A percentile compares a stretch with the other conserved stretches of the same genome.
phyloP scores from a whole-genome alignment of 2,113 vertebrate species.

The Gnathonemus longibarbis region DNA sequence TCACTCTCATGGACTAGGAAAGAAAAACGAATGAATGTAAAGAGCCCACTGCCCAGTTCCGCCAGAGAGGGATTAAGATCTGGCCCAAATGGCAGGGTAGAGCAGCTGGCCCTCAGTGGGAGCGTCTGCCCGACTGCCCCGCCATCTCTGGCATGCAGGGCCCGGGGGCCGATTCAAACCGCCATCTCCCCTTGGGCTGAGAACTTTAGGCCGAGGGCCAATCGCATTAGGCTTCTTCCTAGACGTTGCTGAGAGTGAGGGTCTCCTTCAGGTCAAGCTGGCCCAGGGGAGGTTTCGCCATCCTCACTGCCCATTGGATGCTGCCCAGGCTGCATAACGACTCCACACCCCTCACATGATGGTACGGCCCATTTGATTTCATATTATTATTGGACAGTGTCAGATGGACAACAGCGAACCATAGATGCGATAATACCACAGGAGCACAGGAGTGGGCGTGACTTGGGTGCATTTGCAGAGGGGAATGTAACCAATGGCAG shows the following conservation, averaged over 20 bases:
- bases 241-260: neutral
- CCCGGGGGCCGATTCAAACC: constrained; percentile 5
- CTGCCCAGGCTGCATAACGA: neutral
- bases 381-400: neutral
- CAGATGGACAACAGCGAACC: neutral
- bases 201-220: constrained; percentile 15
- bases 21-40: neutral
- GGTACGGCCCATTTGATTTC: neutral
- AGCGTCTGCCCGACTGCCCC: constrained; percentile 7
- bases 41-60: neutral
- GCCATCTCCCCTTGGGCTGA: constrained; percentile 12
- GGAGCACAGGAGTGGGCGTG: neutral
- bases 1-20: neutral
- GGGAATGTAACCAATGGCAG: neutral
- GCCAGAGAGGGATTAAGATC: neutral
- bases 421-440: neutral
- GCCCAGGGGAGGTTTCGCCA: neutral
- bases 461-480: neutral
- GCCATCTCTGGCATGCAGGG: constrained; percentile 5
- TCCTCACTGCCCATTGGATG: neutral
- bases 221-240: constrained; percentile 14
- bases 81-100: neutral
- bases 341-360: neutral
- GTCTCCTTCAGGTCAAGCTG: neutral
- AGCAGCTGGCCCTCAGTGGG: constrained; percentile 13